phyloP scores from a whole-genome alignment of 1,140 invertebrate species.

The Bombyx mori region ASM3026992v2 NC_085119.1:11229501-11230000 shows the following conservation, averaged over 20 bases:
- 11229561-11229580: too few relatives aligned
- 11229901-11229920: conserved; percentile 89
- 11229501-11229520: too few relatives aligned
- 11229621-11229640: too few relatives aligned
- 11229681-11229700: background rate
- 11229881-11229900: conserved; percentile 83
- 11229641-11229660: too few relatives aligned
- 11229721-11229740: background rate
- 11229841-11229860: conserved; percentile 1
- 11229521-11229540: too few relatives aligned
- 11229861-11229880: conserved; percentile 62
- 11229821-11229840: background rate
- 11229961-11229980: conserved; percentile 98
- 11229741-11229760: too few relatives aligned
- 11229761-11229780: background rate
- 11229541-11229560: too few relatives aligned
- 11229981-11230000: conserved; percentile 96
- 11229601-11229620: too few relatives aligned
- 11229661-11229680: too few relatives aligned
- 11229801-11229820: background rate
- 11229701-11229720: background rate
- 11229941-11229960: conserved; percentile 93
- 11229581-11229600: too few relatives aligned
- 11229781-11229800: background rate
- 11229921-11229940: conserved; percentile 93